phyloP scores from a whole-genome alignment of 2,797 vertebrate species.

The Channallabes apus region DNA sequence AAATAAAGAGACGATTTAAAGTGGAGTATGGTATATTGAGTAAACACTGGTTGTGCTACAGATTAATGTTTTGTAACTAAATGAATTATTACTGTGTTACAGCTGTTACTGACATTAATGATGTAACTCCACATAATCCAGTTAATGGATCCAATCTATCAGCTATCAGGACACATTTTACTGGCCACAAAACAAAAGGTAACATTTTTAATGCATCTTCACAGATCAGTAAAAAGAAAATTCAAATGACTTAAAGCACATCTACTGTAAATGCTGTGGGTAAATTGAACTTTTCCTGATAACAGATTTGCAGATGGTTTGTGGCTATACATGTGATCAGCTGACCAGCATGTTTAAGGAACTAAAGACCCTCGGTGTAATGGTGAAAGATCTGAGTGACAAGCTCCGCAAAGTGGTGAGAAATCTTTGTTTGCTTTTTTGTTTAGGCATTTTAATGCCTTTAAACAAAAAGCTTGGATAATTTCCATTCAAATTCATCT shows the following conservation, averaged over 20 bases:
- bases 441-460: background rate
- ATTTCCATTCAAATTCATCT: background rate
- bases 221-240: background rate
- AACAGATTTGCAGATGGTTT: conserved; percentile 88
- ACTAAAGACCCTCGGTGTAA: conserved; percentile 85
- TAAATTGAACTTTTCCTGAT: conserved; percentile 24
- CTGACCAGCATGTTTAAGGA: conserved; percentile 93
- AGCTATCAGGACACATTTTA: conserved; percentile 93
- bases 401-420: conserved; percentile 91
- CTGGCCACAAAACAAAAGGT: conserved; percentile 95
- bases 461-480: too few species aligned
- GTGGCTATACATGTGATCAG: conserved; percentile 95
- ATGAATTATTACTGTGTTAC: conserved; percentile 6
- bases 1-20: background rate
- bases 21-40: background rate
- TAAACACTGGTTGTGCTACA: background rate
- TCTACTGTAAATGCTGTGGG: background rate
- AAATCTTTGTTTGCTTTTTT: background rate
- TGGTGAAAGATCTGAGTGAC: conserved; percentile 88
- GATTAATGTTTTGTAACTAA: background rate
- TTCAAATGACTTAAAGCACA: background rate
- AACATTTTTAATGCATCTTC: background rate
- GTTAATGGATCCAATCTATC: conserved; percentile 89
- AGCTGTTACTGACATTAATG: conserved; percentile 66
- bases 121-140: conserved; percentile 83